A percentile compares a stretch with the other conserved stretches of the same genome.
Evolutionary conservation across 1,140 invertebrate genomes (phyloP).

Genomic region (Arion vulgaris): DNA sequence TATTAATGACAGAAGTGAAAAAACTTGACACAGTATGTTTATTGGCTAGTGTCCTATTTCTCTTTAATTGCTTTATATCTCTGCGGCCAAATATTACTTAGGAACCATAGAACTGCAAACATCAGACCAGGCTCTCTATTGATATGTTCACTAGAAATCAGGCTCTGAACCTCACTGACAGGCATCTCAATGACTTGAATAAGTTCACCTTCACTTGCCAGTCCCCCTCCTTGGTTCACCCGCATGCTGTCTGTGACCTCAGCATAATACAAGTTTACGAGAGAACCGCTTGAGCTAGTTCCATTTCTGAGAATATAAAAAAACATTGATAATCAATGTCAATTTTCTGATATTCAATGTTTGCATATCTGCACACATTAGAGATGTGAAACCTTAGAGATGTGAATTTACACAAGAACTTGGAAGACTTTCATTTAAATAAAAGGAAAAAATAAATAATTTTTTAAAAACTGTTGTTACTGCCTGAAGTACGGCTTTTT

Average conservation of each 20-base stretch:
- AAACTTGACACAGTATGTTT: no score
- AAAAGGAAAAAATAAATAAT: no score
- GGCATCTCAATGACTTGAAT: conserved; percentile 93
- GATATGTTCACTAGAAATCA: conserved; percentile 80
- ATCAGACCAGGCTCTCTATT: conserved; percentile 86
- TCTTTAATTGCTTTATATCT: background rate
- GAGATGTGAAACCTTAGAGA: no score
- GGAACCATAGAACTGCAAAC: conserved; percentile 87
- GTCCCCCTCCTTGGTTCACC: conserved; percentile 83
- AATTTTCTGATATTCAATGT: no score
- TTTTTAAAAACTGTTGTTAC: no score
- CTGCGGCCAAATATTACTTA: conserved; percentile 51
- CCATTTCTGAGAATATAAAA: conserved; percentile 16
- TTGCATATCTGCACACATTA: no score
- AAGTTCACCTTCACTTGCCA: conserved; percentile 87
- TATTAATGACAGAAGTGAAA: no score
- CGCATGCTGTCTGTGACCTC: conserved; percentile 93
- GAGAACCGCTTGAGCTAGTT: conserved; percentile 63
- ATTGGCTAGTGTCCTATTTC: no score
- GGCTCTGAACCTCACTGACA: conserved; percentile 81
- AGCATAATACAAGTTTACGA: conserved; percentile 89
- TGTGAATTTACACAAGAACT: no score
- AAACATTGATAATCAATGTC: background rate
- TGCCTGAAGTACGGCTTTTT: no score
- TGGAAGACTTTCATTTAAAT: no score